These are phyloP conservation scores for Sebastes kiyomatsui DNA, from an alignment of 2,797 vertebrate genomes.

Conservation along the genomic window DNA sequence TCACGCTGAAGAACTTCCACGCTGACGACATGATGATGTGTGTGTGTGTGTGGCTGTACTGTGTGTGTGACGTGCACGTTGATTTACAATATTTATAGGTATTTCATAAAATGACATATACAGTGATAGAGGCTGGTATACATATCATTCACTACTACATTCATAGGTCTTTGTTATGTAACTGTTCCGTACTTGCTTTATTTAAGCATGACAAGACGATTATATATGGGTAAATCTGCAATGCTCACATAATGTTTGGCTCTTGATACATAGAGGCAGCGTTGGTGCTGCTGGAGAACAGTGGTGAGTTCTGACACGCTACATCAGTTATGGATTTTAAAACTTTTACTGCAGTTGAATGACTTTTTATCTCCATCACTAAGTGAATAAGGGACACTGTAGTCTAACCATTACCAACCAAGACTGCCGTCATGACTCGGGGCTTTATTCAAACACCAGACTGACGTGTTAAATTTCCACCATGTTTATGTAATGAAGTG, in stretches of 20 bases:
- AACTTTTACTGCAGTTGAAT: background rate
- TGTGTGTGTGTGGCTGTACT: too few relatives aligned
- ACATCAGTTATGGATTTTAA: background rate
- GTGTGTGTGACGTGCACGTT: background rate
- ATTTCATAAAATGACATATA: background rate
- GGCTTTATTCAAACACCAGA: background rate
- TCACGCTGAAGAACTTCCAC: too few relatives aligned
- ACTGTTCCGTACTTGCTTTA: background rate
- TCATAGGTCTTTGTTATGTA: background rate
- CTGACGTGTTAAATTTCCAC: background rate
- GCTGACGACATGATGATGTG: too few relatives aligned
- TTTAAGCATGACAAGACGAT: background rate
- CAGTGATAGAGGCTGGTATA: background rate
- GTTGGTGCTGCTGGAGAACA: background rate
- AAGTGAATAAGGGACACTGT: background rate
- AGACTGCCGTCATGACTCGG: background rate
- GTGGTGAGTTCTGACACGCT: background rate
- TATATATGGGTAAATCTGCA: background rate
- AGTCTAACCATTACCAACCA: background rate
- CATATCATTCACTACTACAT: background rate
- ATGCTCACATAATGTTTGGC: background rate
- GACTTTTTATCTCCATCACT: background rate
- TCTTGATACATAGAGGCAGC: background rate
- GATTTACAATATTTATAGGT: background rate
- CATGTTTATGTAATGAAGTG: constrained; percentile 19